Evolutionary conservation across 2,888 invertebrate genomes (phyloP), one percentile per base, ranked within the genome.

Genomic region (Pelosia muscerda): DNA sequence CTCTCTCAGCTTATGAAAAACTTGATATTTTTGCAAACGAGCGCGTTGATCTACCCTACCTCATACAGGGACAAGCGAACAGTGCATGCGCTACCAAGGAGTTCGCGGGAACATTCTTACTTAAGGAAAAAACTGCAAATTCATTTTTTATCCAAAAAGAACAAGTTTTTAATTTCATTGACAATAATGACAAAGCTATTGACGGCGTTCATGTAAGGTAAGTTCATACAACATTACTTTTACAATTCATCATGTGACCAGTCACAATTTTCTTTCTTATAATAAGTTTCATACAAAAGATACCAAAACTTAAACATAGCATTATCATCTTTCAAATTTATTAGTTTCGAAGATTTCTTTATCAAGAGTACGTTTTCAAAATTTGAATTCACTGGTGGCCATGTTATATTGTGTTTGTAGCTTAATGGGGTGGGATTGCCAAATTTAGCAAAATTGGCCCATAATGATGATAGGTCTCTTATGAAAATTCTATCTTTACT

Each of bases 401-500:
- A 94, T 49, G 81, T 84, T 10, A 85, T 63, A 65, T 87, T 86
- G 25, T 76, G 82, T 10, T 69, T 55, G 69, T 81, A 78, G 42
- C 76, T 25, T 34, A n/a, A 9, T n/a, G 87, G 87, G 26, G 92
- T 91, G 57, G 94, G 93, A 67, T 91, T 72, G 2, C 91, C 92
- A 62, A 85, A 88, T 85, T 93, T 95, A 23, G 92, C 95, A 82
- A 95, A 95, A 81, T 95, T 95, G 0, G 94, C 85, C 95, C 95
- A 95, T 83, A 95, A 80, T 68, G 85, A 78, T 9, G 93, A 81
- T 69, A 95, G 88, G 75, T 90, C 81, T 69, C 83, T 88, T 38
- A 95, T 92, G 66, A 94, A 89, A 28, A 74, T 76, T 82, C 85
- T 88, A 72, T 95, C 94, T 68, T 56, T 89, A 65, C 86, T 80